These are phyloP conservation scores for Achatina immaculata DNA, from an alignment of 1,140 invertebrate species.

Conservation along the genomic window DNA sequence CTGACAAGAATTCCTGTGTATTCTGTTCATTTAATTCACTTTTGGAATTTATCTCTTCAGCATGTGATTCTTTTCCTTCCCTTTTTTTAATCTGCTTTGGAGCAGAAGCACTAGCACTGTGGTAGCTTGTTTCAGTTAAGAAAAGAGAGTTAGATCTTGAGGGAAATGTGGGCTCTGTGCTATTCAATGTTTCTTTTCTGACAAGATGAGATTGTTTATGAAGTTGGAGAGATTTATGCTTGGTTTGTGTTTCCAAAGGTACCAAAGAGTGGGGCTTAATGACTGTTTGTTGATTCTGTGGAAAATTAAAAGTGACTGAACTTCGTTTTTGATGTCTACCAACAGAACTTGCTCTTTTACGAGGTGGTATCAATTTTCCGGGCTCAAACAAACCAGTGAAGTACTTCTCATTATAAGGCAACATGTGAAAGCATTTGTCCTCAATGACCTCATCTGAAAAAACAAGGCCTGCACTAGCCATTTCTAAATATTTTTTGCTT, in stretches of 20 bases:
- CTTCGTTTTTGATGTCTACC: constrained; percentile 61
- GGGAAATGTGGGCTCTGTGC: background rate
- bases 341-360: constrained; percentile 44
- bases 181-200: constrained; percentile 22
- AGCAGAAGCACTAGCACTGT: background rate
- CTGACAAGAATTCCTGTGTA: background rate
- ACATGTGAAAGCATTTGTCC: constrained; percentile 65
- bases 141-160: background rate
- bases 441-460: constrained; percentile 67
- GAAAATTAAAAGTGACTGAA: constrained; percentile 57
- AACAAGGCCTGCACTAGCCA: constrained; percentile 55
- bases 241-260: constrained; percentile 56
- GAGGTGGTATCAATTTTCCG: constrained; percentile 49
- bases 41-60: background rate
- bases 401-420: constrained; percentile 68
- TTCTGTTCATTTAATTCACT: background rate
- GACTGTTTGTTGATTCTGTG: constrained; percentile 58
- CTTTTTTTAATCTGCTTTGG: background rate
- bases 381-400: constrained; percentile 59
- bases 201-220: constrained; percentile 30
- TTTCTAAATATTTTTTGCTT: constrained; percentile 58
- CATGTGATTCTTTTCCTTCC: background rate
- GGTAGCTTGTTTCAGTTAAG: background rate
- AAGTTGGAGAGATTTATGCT: constrained; percentile 41
- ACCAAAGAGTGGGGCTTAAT: constrained; percentile 41